Base-by-base conservation (phyloP, 92 coral and sea anemone genomes). In the Pocillopora grandis region DNA sequence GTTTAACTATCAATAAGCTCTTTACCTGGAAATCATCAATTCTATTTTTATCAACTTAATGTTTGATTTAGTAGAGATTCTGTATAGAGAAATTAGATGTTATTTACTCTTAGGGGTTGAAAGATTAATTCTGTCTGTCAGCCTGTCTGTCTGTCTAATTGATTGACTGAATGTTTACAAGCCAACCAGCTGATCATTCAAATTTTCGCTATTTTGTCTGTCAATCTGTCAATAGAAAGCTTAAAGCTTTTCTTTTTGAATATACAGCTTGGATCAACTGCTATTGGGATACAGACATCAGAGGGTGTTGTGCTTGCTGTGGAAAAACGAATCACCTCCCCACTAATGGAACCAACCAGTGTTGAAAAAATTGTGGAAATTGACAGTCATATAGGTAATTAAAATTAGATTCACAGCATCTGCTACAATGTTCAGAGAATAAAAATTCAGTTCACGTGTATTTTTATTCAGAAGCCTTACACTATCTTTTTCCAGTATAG, bases 351-450 rank as follows among this genome's bases (percentile, higher is more conserved):
- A 74, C 93, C 97, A 56, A 80, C 92, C 13, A 96, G 99, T 86
- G 98, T 96, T 19, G 98, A 96, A 88, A 96, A 96, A 92, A 96
- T 96, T 63, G 98, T 96, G 84, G 99, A 96, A 86, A 89, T 96
- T 58, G 99, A 96, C 81, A 93, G 94, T 75, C 98, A 96, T 77
- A 92, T 96, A 80, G 99, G 99, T 96, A 80, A 21, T 80, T 49
- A 42, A 3, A 42, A 42, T 42, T 42, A 42, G 4, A 42, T 42
- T 7, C 8, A 42, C 52, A 42, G 5, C 8, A 3, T 42, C 52
- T 42, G 52, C 5, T 42, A 7, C 52, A 3, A 42, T 0, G 0
- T 3, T 42, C 52, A 42, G 31, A 27, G 31, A 35, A 17, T 9
- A 1, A 16, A 15, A 49, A 1, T 23, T 31, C 19, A 19, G 36